phyloP scores from a whole-genome alignment of 1,140 invertebrate species.

The Periplaneta americana region DNA sequence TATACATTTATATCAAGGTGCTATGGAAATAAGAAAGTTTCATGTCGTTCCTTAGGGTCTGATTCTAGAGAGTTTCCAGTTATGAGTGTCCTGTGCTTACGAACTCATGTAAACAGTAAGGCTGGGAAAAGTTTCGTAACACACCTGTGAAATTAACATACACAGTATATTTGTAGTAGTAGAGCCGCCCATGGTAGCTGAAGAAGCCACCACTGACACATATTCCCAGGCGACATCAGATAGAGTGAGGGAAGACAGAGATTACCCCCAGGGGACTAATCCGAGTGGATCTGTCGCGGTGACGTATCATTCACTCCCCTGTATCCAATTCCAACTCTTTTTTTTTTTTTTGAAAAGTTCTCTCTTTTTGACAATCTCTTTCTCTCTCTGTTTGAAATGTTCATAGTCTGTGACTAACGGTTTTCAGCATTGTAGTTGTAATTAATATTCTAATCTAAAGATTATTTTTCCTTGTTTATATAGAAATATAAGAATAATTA shows the following conservation, averaged over 20 bases:
- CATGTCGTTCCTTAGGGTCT: too few species aligned
- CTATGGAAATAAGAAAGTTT: too few species aligned
- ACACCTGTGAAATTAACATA: too few species aligned
- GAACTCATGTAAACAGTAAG: too few species aligned
- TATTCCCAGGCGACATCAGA: neutral
- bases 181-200: neutral
- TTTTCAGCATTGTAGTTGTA: neutral
- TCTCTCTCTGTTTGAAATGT: neutral
- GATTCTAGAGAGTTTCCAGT: too few species aligned
- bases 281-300: neutral
- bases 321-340: neutral
- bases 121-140: too few species aligned
- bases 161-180: neutral
- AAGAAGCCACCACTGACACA: neutral
- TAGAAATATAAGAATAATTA: too few species aligned
- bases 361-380: neutral
- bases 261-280: neutral
- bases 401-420: neutral
- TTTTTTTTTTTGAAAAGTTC: neutral
- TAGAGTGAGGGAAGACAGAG: neutral
- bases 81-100: too few species aligned
- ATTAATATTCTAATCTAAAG: too few species aligned
- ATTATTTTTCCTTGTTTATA: too few species aligned
- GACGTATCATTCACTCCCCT: neutral
- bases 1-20: too few species aligned